Conservation (phyloP, 2,113 vertebrate genomes). For the Entelurus aequoreus region DNA sequence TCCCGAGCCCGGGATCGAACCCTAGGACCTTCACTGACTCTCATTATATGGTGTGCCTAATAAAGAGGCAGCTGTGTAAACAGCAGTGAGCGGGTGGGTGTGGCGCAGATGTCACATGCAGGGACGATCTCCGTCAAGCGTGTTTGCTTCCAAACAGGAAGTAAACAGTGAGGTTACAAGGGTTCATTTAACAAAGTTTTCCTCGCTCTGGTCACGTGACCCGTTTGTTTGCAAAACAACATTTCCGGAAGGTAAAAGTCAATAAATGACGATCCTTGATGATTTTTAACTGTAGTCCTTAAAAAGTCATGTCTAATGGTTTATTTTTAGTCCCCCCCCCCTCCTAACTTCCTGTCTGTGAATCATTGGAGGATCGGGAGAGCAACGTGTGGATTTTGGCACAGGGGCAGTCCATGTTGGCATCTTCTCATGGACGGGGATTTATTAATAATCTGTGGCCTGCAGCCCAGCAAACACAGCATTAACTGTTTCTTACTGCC, state of each 20-base stretch:
- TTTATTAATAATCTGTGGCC: background rate
- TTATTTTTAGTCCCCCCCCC: slow-evolving; percentile 42
- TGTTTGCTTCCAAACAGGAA: background rate
- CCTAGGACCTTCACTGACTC: background rate
- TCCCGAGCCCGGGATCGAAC: too few species aligned
- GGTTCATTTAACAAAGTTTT: background rate
- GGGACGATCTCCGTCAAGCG: slow-evolving; percentile 10
- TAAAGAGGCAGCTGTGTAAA: slow-evolving; percentile 17
- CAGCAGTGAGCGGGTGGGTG: slow-evolving; percentile 23
- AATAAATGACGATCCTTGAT: background rate
- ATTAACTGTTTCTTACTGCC: background rate
- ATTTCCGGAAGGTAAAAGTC: background rate
- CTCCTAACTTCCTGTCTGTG: slow-evolving; percentile 37
- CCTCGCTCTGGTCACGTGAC: background rate
- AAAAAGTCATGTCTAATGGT: slow-evolving; percentile 27
- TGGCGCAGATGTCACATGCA: slow-evolving; percentile 6
- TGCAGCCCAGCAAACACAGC: background rate
- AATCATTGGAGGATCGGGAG: slow-evolving; percentile 7
- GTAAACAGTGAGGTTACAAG: background rate
- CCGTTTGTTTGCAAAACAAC: background rate
- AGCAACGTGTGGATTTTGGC: too few species aligned
- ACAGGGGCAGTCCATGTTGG: too few species aligned
- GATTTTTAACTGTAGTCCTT: background rate
- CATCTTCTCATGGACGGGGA: background rate
- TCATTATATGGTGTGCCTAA: background rate